Conservation (phyloP, 2,113 vertebrate species). For the Sinocyclocheilus anophthalmus region DNA sequence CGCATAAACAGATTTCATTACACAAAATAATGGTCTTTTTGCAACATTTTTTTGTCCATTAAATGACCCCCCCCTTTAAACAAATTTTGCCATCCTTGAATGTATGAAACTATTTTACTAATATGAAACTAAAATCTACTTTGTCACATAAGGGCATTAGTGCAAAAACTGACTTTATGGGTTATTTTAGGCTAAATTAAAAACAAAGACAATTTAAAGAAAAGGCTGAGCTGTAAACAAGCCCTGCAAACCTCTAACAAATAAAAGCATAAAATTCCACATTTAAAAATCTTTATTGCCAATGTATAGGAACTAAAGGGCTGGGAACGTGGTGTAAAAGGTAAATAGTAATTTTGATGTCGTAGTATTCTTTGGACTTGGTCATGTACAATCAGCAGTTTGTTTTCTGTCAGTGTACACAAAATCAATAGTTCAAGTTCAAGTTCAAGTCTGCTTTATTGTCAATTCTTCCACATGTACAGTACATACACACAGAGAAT, state of each 20-base stretch:
- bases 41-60: too few species aligned
- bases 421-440: background rate
- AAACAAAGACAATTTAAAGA: background rate
- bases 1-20: too few species aligned
- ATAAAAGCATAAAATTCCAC: background rate
- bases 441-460: too few species aligned
- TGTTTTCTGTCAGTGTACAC: background rate
- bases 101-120: too few species aligned
- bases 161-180: background rate
- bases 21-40: too few species aligned
- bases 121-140: too few species aligned
- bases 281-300: background rate
- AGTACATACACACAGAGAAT: too few species aligned
- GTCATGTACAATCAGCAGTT: background rate
- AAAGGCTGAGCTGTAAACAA: background rate
- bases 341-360: background rate
- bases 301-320: background rate
- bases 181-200: background rate
- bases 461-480: too few species aligned
- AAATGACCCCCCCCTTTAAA: too few species aligned
- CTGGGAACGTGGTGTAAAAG: background rate
- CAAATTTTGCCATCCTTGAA: too few species aligned
- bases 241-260: background rate
- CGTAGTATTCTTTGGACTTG: background rate
- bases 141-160: too few species aligned